These are phyloP conservation scores for Ochropleura plecta DNA, from an alignment of 2,888 invertebrate genomes.

Conservation along the genomic window DNA sequence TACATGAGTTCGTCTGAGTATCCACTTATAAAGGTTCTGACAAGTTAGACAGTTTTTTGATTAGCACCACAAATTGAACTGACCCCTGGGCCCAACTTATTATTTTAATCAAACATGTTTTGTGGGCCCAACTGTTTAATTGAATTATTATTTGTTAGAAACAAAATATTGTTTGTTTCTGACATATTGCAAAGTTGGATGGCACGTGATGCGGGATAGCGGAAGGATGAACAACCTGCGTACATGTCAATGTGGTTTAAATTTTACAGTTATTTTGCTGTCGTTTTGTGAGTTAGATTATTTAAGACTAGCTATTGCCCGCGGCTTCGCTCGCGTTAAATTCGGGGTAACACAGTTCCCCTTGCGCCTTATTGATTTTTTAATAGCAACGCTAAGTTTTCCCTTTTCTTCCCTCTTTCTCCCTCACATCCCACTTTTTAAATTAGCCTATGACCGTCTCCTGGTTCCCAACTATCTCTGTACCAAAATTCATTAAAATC, in stretches of 20 bases:
- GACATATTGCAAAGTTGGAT: slow-evolving; percentile 47
- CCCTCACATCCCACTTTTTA: too few relatives aligned
- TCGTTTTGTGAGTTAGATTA: neutral
- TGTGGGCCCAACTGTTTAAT: slow-evolving; percentile 40
- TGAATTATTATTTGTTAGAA: slow-evolving; percentile 59
- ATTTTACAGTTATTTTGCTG: slow-evolving; percentile 29
- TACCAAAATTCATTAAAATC: too few relatives aligned
- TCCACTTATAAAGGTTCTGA: slow-evolving; percentile 35
- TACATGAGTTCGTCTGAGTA: neutral
- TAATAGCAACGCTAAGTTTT: too few relatives aligned
- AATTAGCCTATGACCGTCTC: too few relatives aligned
- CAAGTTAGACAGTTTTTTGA: slow-evolving; percentile 49
- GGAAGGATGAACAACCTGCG: slow-evolving; percentile 20
- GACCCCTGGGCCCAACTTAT: slow-evolving; percentile 37
- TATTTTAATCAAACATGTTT: slow-evolving; percentile 59
- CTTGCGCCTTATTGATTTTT: too few relatives aligned
- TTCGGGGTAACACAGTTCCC: too few relatives aligned
- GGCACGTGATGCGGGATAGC: slow-evolving; percentile 21
- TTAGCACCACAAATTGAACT: slow-evolving; percentile 41
- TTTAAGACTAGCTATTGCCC: too few relatives aligned
- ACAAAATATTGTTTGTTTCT: slow-evolving; percentile 56
- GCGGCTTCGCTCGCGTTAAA: too few relatives aligned
- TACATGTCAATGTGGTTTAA: neutral
- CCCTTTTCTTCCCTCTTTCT: too few relatives aligned
- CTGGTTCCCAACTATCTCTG: too few relatives aligned